Conservation (phyloP, 2,888 invertebrate genomes). For the Brachyptera risi region DNA sequence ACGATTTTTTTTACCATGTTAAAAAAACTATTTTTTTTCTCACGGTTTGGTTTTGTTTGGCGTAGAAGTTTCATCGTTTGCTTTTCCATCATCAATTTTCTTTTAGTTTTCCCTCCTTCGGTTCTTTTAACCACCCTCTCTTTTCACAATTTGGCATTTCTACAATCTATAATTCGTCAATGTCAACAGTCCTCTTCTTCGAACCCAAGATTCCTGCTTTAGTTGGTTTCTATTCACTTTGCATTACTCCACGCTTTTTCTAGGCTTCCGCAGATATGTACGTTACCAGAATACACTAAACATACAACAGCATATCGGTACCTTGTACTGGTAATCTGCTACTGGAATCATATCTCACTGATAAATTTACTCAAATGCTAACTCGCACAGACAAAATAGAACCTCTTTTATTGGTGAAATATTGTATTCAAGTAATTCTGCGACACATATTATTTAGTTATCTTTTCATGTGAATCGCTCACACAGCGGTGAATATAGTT, state of each 20-base stretch:
- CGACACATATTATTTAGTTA: too few species aligned
- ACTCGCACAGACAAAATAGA: too few species aligned
- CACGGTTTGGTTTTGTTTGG: conserved; percentile 22
- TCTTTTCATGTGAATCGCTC: too few species aligned
- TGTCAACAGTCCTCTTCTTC: conserved; percentile 42
- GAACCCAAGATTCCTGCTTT: conserved; percentile 37
- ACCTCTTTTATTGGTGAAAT: too few species aligned
- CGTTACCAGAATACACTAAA: conserved; percentile 13
- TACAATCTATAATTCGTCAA: conserved; percentile 51
- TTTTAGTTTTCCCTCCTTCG: conserved; percentile 27
- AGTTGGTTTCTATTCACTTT: conserved; percentile 48
- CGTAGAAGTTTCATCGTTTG: conserved; percentile 32
- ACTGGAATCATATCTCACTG: too few species aligned
- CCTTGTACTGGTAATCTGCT: too few species aligned
- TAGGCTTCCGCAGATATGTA: not conserved
- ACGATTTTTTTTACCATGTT: conserved; percentile 5
- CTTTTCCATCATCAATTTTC: conserved; percentile 32
- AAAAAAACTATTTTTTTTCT: conserved; percentile 21
- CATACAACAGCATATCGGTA: too few species aligned
- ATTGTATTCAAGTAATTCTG: too few species aligned
- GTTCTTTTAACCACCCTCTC: conserved; percentile 41
- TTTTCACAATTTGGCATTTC: conserved; percentile 53
- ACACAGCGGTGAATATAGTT: too few species aligned
- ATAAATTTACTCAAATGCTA: too few species aligned
- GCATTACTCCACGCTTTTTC: conserved; percentile 29